Evolutionary conservation across 2,888 invertebrate species (phyloP).

Genomic region (Elgonia sp.): DNA sequence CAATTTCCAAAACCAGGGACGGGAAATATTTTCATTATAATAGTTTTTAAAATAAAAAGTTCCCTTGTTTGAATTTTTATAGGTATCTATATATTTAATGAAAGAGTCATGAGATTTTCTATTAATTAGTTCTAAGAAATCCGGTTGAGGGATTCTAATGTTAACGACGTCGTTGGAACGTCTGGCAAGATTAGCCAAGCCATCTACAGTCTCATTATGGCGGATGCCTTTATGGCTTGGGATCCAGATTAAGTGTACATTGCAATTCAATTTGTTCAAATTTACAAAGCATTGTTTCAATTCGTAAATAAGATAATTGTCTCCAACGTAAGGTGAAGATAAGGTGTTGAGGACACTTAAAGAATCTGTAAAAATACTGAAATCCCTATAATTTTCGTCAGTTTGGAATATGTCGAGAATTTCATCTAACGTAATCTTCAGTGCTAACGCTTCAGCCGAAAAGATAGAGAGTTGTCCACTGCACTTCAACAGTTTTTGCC

Average conservation of each 20-base stretch:
- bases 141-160: neutral
- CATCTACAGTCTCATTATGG: neutral
- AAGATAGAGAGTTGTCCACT: too few species aligned
- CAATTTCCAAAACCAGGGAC: neutral
- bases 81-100: neutral
- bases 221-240: neutral
- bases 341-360: conserved; percentile 1
- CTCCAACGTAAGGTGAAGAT: neutral
- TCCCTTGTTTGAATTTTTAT: neutral
- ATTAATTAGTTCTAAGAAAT: neutral
- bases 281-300: neutral
- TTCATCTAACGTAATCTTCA: too few species aligned
- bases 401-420: too few species aligned
- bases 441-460: too few species aligned
- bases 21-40: neutral
- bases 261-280: neutral
- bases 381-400: neutral
- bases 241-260: neutral
- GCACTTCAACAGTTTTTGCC: too few species aligned
- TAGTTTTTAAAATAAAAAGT: conserved; percentile 3
- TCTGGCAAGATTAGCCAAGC: neutral
- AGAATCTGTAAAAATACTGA: neutral
- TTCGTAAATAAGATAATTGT: conserved; percentile 5
- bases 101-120: neutral
- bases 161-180: neutral